Evolutionary conservation across 2,113 vertebrate genomes (phyloP).

Genomic region (Cyphomyrus discorhynchus): DNA sequence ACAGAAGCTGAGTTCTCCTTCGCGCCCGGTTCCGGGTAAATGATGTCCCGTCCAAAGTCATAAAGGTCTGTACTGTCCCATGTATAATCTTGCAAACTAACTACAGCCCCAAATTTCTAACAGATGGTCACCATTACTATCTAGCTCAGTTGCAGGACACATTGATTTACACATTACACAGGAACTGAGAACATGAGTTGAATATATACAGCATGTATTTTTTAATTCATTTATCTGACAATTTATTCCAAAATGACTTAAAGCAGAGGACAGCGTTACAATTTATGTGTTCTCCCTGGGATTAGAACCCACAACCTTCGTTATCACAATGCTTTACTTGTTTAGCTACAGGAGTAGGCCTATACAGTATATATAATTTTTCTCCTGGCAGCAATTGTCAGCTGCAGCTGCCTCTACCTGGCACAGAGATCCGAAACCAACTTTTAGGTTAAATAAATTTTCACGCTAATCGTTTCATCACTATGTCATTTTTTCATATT

Average conservation of each 20-base stretch:
- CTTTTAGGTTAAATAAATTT: neutral
- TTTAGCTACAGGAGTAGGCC: neutral
- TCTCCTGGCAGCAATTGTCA: neutral
- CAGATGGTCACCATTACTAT: neutral
- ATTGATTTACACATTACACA: neutral
- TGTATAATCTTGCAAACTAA: neutral
- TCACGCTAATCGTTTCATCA: neutral
- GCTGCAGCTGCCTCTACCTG: neutral
- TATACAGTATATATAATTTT: neutral
- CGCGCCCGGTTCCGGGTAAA: neutral
- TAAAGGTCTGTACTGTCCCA: slow-evolving; percentile 21
- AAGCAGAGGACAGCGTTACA: neutral
- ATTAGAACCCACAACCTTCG: neutral
- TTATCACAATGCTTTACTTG: neutral
- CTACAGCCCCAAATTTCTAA: neutral
- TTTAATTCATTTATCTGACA: neutral
- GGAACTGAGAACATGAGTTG: neutral
- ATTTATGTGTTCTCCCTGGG: neutral
- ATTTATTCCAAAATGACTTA: neutral
- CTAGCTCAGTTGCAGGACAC: neutral
- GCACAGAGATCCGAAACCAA: neutral
- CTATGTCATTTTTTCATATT: neutral
- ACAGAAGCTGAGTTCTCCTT: neutral
- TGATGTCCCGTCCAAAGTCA: neutral
- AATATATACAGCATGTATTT: neutral